These are phyloP conservation scores for Enteromius trimaculatus DNA, from an alignment of 2,797 vertebrate genomes.

Conservation along the genomic window DNA sequence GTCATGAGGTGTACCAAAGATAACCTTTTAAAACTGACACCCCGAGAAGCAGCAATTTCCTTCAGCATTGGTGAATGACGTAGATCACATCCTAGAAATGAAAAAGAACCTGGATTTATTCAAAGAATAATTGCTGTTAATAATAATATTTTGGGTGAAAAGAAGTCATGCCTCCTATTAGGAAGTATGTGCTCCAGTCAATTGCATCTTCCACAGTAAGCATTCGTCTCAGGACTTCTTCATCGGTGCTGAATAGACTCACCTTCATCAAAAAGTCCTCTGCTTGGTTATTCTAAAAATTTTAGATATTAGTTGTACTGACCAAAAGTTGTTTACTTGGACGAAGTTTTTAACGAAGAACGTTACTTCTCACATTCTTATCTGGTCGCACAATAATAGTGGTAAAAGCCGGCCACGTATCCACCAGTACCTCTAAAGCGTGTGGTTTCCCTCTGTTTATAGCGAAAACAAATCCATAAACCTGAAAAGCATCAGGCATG, in stretches of 20 bases:
- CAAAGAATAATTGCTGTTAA: neutral
- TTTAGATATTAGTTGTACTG: neutral
- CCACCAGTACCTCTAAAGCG: conserved; percentile 65
- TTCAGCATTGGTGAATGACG: conserved; percentile 58
- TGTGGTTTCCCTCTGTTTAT: conserved; percentile 66
- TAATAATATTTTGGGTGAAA: neutral
- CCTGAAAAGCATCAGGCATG: conserved; percentile 50
- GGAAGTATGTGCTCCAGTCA: conserved; percentile 68
- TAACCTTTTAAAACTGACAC: conserved; percentile 40
- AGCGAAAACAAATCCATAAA: conserved; percentile 64
- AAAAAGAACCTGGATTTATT: conserved; percentile 12
- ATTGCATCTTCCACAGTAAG: conserved; percentile 61
- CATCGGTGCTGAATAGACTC: conserved; percentile 64
- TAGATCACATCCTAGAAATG: conserved; percentile 61
- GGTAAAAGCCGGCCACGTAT: conserved; percentile 72
- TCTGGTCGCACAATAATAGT: conserved; percentile 67
- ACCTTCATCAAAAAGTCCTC: conserved; percentile 46
- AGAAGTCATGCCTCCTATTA: conserved; percentile 64
- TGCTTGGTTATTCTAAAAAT: conserved; percentile 54
- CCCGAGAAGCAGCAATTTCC: conserved; percentile 58
- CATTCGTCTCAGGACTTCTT: conserved; percentile 60
- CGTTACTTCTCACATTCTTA: conserved; percentile 54
- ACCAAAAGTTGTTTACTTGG: neutral
- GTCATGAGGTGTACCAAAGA: conserved; percentile 61
- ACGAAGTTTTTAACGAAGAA: neutral